Evolutionary conservation across 2,113 vertebrate species (phyloP).

Genomic region (Caranx melampygus): DNA sequence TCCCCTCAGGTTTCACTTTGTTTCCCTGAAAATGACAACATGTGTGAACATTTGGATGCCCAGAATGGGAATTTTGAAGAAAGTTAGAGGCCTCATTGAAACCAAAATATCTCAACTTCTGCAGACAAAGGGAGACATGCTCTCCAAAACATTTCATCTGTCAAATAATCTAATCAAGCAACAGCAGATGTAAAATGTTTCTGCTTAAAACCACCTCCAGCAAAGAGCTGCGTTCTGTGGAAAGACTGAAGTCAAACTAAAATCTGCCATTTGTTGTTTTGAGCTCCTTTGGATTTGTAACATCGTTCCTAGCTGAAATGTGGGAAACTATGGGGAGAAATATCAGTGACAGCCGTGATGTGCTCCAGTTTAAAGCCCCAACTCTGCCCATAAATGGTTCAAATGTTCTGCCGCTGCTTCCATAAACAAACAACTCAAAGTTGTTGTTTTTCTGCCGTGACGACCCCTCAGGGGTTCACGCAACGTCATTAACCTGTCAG

Average conservation of each 20-base stretch:
- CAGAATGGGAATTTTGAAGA: background rate
- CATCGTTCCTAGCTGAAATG: background rate
- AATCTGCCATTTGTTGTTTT: background rate
- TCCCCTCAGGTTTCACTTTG: background rate
- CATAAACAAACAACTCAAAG: conserved; percentile 38
- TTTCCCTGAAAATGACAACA: background rate
- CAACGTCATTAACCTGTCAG: conserved; percentile 6
- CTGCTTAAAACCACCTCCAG: background rate
- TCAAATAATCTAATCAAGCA: background rate
- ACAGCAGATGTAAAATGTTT: background rate
- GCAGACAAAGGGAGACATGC: background rate
- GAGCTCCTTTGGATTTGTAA: background rate
- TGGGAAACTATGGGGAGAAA: background rate
- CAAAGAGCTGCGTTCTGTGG: background rate
- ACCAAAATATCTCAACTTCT: background rate
- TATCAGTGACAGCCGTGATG: background rate
- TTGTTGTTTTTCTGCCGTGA: conserved; percentile 7
- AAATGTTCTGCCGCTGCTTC: conserved; percentile 35
- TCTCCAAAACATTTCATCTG: background rate
- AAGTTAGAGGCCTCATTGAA: background rate
- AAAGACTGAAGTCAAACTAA: background rate
- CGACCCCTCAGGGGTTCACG: background rate
- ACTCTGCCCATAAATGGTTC: background rate
- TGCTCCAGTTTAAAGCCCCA: background rate
- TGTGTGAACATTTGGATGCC: background rate